Conservation (phyloP, 2,113 vertebrate species). For the Dasyornis broadbenti region DNA sequence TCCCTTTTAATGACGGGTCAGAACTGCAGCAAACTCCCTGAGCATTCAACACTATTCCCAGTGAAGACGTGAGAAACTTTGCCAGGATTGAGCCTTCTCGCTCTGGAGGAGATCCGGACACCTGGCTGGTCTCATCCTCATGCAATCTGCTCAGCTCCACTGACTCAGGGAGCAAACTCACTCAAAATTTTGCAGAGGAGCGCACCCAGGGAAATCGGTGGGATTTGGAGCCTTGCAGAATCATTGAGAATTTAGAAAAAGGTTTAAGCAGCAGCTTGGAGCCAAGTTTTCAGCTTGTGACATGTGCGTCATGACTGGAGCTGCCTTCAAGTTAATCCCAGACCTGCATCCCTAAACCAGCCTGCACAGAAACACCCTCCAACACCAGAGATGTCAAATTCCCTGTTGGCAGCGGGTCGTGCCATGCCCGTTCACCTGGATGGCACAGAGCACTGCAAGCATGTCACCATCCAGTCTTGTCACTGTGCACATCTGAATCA, state of each 20-base stretch:
- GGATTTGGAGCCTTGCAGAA: background rate
- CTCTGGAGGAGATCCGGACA: background rate
- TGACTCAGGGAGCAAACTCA: background rate
- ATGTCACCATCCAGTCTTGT: background rate
- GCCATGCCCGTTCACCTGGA: background rate
- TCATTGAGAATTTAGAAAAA: background rate
- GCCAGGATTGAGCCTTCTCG: background rate
- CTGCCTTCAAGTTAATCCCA: background rate
- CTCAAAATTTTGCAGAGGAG: background rate
- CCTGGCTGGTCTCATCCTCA: background rate
- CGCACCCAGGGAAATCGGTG: accelerated
- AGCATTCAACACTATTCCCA: background rate
- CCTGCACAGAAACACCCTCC: background rate
- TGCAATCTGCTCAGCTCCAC: background rate
- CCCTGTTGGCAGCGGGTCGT: accelerated
- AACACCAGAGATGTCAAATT: background rate
- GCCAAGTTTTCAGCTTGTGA: background rate
- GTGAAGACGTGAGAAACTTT: background rate
- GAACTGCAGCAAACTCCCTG: background rate
- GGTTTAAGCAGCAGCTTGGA: background rate
- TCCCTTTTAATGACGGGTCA: background rate
- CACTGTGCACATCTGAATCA: background rate
- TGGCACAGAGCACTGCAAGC: background rate
- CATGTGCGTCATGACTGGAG: accelerated
- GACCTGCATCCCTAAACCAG: background rate